Base-by-base conservation (phyloP, 2,888 invertebrate genomes). In the Hoplodrina ambigua region DNA sequence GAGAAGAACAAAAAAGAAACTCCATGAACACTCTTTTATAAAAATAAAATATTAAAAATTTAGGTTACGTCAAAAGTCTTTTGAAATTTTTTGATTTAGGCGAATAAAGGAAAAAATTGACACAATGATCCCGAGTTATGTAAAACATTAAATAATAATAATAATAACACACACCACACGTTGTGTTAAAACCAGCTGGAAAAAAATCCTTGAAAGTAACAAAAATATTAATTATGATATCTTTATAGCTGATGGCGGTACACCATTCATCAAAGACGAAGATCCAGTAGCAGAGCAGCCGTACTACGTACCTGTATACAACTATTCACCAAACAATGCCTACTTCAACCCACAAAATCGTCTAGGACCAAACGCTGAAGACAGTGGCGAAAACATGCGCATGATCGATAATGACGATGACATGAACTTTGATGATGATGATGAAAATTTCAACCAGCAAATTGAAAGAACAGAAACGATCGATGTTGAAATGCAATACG, bases 341-440 rank as follows among this genome's bases (percentile, higher is more conserved):
- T 88, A 90, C 71, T 93, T 86, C 49, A 90, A 90, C 62, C 85
- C 93, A 7, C 66, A 85, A 15, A 93, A 93, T 69, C 86, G 86
- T 30, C 86, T 86, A 13, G 92, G 90, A 19, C 90, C 90, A 0
- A 89, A 91, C 49, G 60, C 70, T 17, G 69, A 65, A 4, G 82
- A 86, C 8, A 54, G 33, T 15, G 7, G 5, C 8, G 62, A 41
- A 50, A 53, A 49, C 15, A 11, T 56, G 0, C 17, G 0, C 11
- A 50, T 13, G 37, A 63, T 44, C 5, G 37, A 58, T 1, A 11
- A 30, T 4, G 3, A 46, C 5, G 46, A 46, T 17, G 1, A 44
- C 15, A 10, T 46, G 6, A 46, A 6, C 2, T 13, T 54, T 6
- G 54, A 44, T 10, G 46, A 63, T 44, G 49, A 61, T 2, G 15